Evolutionary conservation across 92 coral and sea anemone genomes (phyloP).

Genomic region (Pocillopora grandis): DNA sequence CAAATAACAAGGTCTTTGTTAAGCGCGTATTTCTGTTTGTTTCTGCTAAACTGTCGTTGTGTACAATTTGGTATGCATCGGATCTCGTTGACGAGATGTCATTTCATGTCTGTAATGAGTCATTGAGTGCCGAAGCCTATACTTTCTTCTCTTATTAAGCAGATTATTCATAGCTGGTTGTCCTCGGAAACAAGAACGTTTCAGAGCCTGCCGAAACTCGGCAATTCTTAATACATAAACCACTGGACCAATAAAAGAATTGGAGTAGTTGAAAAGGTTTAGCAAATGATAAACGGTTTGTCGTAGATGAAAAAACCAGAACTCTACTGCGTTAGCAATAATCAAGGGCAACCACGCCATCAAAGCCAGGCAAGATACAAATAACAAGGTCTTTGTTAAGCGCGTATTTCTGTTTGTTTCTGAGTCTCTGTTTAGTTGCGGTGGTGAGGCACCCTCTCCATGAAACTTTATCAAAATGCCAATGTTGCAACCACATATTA

Average conservation of each 20-base stretch:
- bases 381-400: slow-evolving; percentile 2
- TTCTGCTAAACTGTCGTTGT: background rate
- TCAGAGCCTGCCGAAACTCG: background rate
- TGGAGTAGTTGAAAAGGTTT: background rate
- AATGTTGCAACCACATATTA: slow-evolving; percentile 4
- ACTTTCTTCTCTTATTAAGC: too few species aligned
- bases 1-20: slow-evolving; percentile 13
- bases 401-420: background rate
- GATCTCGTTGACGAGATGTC: too few species aligned
- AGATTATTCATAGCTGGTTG: background rate
- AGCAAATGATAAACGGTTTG: background rate
- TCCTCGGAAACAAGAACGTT: background rate
- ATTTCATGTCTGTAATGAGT: too few species aligned
- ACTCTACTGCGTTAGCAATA: background rate
- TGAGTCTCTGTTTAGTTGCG: slow-evolving; percentile 2
- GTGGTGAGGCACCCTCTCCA: background rate
- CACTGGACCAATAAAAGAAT: background rate
- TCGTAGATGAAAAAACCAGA: background rate
- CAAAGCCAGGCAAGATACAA: background rate
- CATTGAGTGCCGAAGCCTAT: too few species aligned
- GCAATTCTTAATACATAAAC: background rate
- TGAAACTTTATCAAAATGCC: slow-evolving; percentile 25
- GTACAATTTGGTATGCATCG: too few species aligned
- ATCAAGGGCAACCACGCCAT: slow-evolving; percentile 3
- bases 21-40: background rate